A percentile compares a stretch with the other conserved stretches of the same genome.
Evolutionary conservation across 92 coral and sea anemone genomes (phyloP).

Genomic region (Hydrozoanthus gracilis): DNA sequence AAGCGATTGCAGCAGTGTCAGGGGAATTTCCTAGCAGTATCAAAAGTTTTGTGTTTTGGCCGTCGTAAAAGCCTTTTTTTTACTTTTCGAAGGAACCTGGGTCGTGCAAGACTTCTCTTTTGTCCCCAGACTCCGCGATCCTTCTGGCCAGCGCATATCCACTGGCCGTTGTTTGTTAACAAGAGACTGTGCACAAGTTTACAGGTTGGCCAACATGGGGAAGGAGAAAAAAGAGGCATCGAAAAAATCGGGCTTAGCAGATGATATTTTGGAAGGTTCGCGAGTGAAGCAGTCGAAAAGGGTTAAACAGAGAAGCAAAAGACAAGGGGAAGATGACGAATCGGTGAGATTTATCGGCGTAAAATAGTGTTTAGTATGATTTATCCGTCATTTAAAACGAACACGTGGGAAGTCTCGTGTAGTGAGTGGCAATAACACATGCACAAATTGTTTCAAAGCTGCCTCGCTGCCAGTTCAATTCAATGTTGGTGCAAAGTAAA

Average conservation of each 20-base stretch:
- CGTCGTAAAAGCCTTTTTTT: too few species aligned
- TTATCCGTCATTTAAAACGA: background rate
- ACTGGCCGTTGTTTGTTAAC: background rate
- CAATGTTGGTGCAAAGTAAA: too few species aligned
- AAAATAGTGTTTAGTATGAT: background rate
- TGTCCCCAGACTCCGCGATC: too few species aligned
- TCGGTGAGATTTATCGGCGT: slow-evolving; percentile 53
- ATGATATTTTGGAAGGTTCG: slow-evolving; percentile 80
- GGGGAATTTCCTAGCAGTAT: too few species aligned
- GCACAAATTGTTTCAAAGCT: too few species aligned
- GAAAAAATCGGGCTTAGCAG: slow-evolving; percentile 78
- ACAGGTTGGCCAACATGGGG: slow-evolving; percentile 66
- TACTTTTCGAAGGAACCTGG: too few species aligned
- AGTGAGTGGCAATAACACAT: too few species aligned
- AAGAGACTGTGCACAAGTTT: background rate
- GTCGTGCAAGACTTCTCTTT: too few species aligned
- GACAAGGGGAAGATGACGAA: slow-evolving; percentile 91
- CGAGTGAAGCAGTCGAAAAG: slow-evolving; percentile 75
- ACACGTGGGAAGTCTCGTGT: slow-evolving; percentile 1
- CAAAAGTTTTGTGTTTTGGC: too few species aligned
- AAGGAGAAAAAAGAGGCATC: slow-evolving; percentile 84
- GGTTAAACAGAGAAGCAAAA: slow-evolving; percentile 72
- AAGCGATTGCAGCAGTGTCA: too few species aligned
- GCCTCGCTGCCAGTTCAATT: too few species aligned
- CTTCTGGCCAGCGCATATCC: too few species aligned